Percentiles rank a stretch among this genome's conserved stretches.
These are phyloP conservation scores for Arvicola amphibius DNA, from an alignment of 2,797 vertebrate genomes.

Conservation along the genomic window DNA sequence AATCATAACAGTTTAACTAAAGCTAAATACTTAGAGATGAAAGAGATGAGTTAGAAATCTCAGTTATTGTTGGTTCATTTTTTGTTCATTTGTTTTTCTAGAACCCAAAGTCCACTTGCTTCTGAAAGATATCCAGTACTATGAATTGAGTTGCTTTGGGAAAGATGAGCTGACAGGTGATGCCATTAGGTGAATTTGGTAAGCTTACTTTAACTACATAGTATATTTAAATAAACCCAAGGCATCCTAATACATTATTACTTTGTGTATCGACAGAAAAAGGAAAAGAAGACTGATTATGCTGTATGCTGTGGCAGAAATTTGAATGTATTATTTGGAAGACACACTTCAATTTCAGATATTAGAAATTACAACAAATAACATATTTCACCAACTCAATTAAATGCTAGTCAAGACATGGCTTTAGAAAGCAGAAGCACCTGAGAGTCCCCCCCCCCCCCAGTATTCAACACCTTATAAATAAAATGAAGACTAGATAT, in stretches of 20 bases:
- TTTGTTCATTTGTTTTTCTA: not conserved
- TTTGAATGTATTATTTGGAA: not conserved
- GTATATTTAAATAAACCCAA: constrained; percentile 46
- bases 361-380: not conserved
- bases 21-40: not conserved
- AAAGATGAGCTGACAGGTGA: not conserved
- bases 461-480: constrained; percentile 31
- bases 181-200: not conserved
- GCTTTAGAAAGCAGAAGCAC: not conserved
- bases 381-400: not conserved
- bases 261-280: not conserved
- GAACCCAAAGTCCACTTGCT: constrained; percentile 18
- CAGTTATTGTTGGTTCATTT: not conserved
- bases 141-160: not conserved
- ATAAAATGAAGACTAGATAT: not conserved
- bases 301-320: not conserved
- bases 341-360: not conserved
- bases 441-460: not conserved
- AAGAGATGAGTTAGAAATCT: constrained; percentile 8
- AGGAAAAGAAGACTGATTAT: constrained; percentile 38
- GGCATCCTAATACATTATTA: not conserved
- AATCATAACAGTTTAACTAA: not conserved
- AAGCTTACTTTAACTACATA: not conserved
- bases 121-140: not conserved
- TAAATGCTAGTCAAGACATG: not conserved